Evolutionary conservation across 2,113 vertebrate species (phyloP), one percentile per base, ranked within the genome.

Genomic region (Bucco capensis): DNA sequence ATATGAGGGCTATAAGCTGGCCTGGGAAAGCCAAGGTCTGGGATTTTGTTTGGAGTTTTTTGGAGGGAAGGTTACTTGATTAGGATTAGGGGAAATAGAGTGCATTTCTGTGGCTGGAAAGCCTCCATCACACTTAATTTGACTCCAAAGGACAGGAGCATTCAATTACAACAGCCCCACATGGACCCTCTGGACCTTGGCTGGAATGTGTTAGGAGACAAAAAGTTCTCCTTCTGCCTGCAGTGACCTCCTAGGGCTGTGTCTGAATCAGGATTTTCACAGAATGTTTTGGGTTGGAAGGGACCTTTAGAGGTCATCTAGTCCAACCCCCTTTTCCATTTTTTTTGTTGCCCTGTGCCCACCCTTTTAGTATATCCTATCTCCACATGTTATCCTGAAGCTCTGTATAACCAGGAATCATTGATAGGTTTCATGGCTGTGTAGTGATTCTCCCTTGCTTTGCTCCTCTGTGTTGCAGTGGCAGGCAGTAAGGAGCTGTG

Each of bases 331-430:
- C 14, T 69, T 73, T 73, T 80, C 67, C 5, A 0, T n/a, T 71
- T 66, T 22, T 69, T 31, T 33, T 22, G 6, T 18, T 71, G 44
- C 10, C 24, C 23, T 50, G 17, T 87, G 47, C 37, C 24, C 40
- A 6, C 37, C 62, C n/a, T n/a, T n/a, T n/a, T n/a, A n/a, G n/a
- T n/a, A n/a, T n/a, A n/a, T n/a, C n/a, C n/a, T n/a, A n/a, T n/a
- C n/a, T n/a, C n/a, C n/a, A n/a, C n/a, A n/a, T n/a, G n/a, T n/a
- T n/a, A n/a, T n/a, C n/a, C n/a, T n/a, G n/a, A 40, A 77, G 10
- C 60, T 73, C 42, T 50, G 8, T 30, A 10, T n/a, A 10, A 31
- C 61, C 69, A 3, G 0, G 0, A 73, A 18, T 30, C 1, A 1
- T 8, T 23, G 15, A 4, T 18, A 22, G 42, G 10, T 66, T 74